Base-by-base conservation (phyloP, 2,888 invertebrate genomes). In the Hyposoter didymator region DNA sequence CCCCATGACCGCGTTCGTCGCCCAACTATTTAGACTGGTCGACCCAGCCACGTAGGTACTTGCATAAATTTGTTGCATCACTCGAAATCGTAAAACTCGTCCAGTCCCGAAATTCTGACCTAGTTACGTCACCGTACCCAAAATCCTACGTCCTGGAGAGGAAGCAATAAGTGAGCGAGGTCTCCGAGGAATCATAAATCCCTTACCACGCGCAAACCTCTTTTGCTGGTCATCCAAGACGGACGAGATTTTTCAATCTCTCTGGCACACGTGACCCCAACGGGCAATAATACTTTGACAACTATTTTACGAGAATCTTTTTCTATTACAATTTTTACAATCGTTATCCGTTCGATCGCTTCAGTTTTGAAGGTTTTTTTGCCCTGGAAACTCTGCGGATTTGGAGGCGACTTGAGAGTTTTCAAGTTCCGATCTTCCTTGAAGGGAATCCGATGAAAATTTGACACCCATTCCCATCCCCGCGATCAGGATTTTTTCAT, bases 141-240 rank as follows among this genome's bases (percentile, higher is more conserved):
- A 89, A 88, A 82, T 83, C 85, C 88, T 89, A 88, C 88, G 82
- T 59, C 49, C 72, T 12, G 59, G 10, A 14, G 32, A 59, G 86
- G 87, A 78, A 87, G 90, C 90, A 92, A 91, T 92, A 92, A 90
- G 90, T 73, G 64, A 79, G 78, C 76, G 62, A 87, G 88, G 88
- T 90, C 89, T 88, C 87, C 52, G 35, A 87, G 78, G 75, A 87
- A 79, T 89, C 90, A 93, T 93, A 93, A 93, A 93, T 93, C 92
- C 55, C 87, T 85, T 90, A 32, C 70, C 47, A 28, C 69, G 62
- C 78, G 69, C 59, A 76, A 49, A 79, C 59, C 75, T 82, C 74
- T 82, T 75, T 70, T 79, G 72, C 75, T 72, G 78, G 85, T 79
- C 35, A 43, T 75, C 45, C 43, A 70, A 59, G 5, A 5, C 72